phyloP scores from a whole-genome alignment of 2,888 invertebrate genomes.

The Ellobium chinense region DNA sequence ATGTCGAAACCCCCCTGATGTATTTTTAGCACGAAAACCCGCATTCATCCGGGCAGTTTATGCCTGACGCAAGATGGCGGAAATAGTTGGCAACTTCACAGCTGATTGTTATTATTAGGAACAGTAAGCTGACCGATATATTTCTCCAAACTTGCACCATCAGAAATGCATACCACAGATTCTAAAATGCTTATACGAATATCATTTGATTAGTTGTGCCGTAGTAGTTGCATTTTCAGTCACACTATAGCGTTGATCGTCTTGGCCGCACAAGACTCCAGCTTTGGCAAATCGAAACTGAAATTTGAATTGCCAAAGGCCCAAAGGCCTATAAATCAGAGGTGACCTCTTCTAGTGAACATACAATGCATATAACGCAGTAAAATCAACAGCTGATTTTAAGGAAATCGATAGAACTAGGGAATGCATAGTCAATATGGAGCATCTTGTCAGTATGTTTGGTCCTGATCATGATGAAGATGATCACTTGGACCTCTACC shows the following conservation, averaged over 20 bases:
- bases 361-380: neutral
- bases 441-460: conserved; percentile 90
- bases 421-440: conserved; percentile 82
- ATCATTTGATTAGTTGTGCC: neutral
- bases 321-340: too few relatives aligned
- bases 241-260: too few relatives aligned
- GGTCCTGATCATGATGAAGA: conserved; percentile 82
- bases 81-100: conserved; percentile 45
- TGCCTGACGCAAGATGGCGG: conserved; percentile 60
- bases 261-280: too few relatives aligned
- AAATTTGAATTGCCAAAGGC: too few relatives aligned
- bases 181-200: neutral
- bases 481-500: conserved; percentile 10
- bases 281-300: too few relatives aligned
- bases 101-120: conserved; percentile 44
- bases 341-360: too few relatives aligned
- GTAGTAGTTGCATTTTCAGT: neutral
- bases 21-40: conserved; percentile 16
- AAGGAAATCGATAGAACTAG: neutral
- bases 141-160: neutral
- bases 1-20: neutral
- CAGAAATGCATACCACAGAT: neutral
- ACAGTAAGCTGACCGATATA: conserved; percentile 21
- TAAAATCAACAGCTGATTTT: neutral
- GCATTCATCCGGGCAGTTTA: neutral